Evolutionary conservation across 2,797 vertebrate species (phyloP), one percentile per base, ranked within the genome.

Genomic region (Margarornis squamiger): DNA sequence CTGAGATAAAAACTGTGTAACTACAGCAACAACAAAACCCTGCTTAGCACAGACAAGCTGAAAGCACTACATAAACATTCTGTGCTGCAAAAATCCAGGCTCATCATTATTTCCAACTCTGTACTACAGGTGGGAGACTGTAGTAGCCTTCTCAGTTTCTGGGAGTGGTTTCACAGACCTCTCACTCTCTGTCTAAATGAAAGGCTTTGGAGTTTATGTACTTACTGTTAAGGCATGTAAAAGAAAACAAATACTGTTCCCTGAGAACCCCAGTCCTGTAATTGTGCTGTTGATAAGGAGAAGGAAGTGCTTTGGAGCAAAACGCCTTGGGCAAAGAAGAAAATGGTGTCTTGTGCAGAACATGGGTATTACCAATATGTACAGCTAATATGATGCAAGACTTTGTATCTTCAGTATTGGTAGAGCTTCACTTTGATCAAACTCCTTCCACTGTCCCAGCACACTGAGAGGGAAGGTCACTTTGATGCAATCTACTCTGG

Each of bases 1-100:
- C 84, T 10, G 52, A 88, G 72, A 86, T 34, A 95, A 95, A 84
- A 75, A 74, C 77, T 10, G 43, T 71, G 79, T 72, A 86, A 78
- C 61, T 78, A 70, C 70, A 88, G 51, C 3, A 5, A 61, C 57
- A 86, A 92, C 81, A 83, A 92, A 81, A 66, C 30, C 38, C 82
- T 63, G 63, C 79, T 80, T 76, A 88, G 79, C 57, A 43, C 32
- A 68, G 51, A 49, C 84, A 63, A 0, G 17, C 72, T 77, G 72
- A 74, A 80, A 83, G 55, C 51, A 30, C 79, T 49, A 58, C 68
- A 80, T 27, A 67, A 95, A 90, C 61, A 63, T 39, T 75, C 75
- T 72, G 67, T 0, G 2, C 85, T 39, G 88, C 81, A 68, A 74
- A 84, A 45, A 55, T 4, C 19, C 61, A 51, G n/a, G 15, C 58